A percentile compares a stretch with the other conserved stretches of the same genome.
These are phyloP conservation scores for Margarornis squamiger DNA, from an alignment of 2,797 vertebrate genomes.

Conservation along the genomic window DNA sequence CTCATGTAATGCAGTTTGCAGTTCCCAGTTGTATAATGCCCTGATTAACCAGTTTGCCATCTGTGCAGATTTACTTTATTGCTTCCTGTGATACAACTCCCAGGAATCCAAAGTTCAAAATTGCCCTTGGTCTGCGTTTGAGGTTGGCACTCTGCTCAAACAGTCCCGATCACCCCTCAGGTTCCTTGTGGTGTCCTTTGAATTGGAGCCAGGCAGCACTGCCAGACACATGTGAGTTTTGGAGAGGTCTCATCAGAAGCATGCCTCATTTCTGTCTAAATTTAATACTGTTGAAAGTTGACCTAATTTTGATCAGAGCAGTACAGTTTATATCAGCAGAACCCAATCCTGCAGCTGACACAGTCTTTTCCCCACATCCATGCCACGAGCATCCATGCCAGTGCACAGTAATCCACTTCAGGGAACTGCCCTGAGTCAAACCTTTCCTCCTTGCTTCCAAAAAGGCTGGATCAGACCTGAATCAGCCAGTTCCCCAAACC, in stretches of 20 bases:
- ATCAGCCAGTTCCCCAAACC: background rate
- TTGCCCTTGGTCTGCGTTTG: background rate
- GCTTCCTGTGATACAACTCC: conserved; percentile 21
- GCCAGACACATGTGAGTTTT: conserved; percentile 45
- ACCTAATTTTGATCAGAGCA: conserved; percentile 29
- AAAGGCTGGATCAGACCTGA: background rate
- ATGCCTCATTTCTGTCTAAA: conserved; percentile 21
- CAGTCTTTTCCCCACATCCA: background rate
- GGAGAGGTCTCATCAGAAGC: conserved; percentile 30
- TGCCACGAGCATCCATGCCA: background rate
- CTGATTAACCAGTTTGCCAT: conserved; percentile 22
- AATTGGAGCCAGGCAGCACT: conserved; percentile 29
- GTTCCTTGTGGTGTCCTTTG: conserved; percentile 39
- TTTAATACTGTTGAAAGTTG: conserved; percentile 7
- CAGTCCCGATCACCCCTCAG: background rate
- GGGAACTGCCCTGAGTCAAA: background rate
- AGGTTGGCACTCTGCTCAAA: conserved; percentile 12
- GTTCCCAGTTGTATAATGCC: background rate
- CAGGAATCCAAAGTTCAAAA: conserved; percentile 1
- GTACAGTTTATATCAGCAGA: conserved; percentile 21
- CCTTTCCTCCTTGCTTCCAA: background rate
- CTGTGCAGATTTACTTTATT: conserved; percentile 30
- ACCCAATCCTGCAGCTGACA: conserved; percentile 21
- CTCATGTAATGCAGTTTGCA: background rate
- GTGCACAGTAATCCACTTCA: background rate